These are phyloP conservation scores for Cabera pusaria DNA, from an alignment of 2,888 invertebrate species.

Conservation along the genomic window DNA sequence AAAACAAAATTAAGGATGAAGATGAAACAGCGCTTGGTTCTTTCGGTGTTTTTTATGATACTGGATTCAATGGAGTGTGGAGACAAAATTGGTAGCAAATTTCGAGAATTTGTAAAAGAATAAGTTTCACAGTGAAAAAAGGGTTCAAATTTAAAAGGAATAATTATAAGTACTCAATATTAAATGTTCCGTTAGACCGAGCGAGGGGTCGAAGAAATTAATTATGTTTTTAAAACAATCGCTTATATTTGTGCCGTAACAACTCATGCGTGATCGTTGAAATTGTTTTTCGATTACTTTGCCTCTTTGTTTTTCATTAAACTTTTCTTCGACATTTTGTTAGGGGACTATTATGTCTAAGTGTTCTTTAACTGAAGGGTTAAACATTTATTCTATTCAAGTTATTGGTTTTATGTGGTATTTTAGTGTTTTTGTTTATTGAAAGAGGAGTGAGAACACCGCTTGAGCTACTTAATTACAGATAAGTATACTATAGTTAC, in stretches of 20 bases:
- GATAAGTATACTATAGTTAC: too few relatives aligned
- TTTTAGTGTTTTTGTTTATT: not conserved
- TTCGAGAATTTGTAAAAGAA: conserved; percentile 58
- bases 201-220: conserved; percentile 78
- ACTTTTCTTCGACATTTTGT: conserved; percentile 60
- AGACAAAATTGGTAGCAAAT: conserved; percentile 54
- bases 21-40: conserved; percentile 29
- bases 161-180: conserved; percentile 82
- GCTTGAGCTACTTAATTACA: too few relatives aligned
- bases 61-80: not conserved
- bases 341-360: conserved; percentile 18
- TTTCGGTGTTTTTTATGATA: too few relatives aligned
- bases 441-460: too few relatives aligned
- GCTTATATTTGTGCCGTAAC: conserved; percentile 74
- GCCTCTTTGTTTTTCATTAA: conserved; percentile 77
- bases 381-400: conserved; percentile 29
- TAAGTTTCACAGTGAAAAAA: conserved; percentile 66
- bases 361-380: conserved; percentile 33
- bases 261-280: conserved; percentile 78
- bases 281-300: conserved; percentile 81
- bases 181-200: conserved; percentile 78
- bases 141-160: conserved; percentile 76
- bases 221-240: conserved; percentile 83
- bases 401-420: conserved; percentile 10
- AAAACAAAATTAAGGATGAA: conserved; percentile 39